A percentile compares a stretch with the other conserved stretches of the same genome.
Evolutionary conservation across 2,888 invertebrate genomes (phyloP).

Genomic region (Sycophila texana): DNA sequence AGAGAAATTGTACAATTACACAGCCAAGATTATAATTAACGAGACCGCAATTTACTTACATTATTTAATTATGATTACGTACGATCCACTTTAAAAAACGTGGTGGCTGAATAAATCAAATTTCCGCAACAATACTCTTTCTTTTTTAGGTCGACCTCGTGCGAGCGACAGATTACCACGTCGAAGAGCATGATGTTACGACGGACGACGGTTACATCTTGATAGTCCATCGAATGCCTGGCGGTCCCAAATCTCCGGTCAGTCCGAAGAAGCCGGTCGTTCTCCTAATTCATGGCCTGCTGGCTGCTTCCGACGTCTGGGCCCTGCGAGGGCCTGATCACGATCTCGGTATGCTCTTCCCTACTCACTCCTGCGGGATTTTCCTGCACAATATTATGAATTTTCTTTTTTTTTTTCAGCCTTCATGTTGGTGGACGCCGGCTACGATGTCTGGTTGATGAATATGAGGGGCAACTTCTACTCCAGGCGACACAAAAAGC

Average conservation of each 20-base stretch:
- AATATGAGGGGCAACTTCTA: conserved; percentile 64
- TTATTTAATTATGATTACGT: neutral
- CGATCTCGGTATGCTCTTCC: conserved; percentile 60
- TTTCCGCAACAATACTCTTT: neutral
- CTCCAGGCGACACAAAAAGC: conserved; percentile 58
- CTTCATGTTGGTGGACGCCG: conserved; percentile 61
- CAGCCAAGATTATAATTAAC: neutral
- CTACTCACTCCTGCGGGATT: neutral
- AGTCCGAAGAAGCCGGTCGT: conserved; percentile 60
- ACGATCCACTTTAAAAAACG: too few species aligned
- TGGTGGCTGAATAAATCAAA: too few species aligned
- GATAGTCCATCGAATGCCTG: conserved; percentile 62
- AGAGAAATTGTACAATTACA: too few species aligned
- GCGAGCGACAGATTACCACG: conserved; percentile 59
- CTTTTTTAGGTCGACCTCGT: conserved; percentile 62
- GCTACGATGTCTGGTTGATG: conserved; percentile 64
- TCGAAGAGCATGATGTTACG: conserved; percentile 62
- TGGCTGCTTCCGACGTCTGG: conserved; percentile 64
- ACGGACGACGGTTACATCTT: conserved; percentile 65
- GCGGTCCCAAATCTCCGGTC: conserved; percentile 59
- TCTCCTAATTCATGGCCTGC: conserved; percentile 61
- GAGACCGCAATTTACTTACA: neutral
- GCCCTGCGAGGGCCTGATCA: conserved; percentile 61
- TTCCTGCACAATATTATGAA: neutral
- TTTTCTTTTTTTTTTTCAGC: conserved; percentile 52